These are phyloP conservation scores for Steatornis caripensis DNA, from an alignment of 2,113 vertebrate genomes.

Conservation along the genomic window DNA sequence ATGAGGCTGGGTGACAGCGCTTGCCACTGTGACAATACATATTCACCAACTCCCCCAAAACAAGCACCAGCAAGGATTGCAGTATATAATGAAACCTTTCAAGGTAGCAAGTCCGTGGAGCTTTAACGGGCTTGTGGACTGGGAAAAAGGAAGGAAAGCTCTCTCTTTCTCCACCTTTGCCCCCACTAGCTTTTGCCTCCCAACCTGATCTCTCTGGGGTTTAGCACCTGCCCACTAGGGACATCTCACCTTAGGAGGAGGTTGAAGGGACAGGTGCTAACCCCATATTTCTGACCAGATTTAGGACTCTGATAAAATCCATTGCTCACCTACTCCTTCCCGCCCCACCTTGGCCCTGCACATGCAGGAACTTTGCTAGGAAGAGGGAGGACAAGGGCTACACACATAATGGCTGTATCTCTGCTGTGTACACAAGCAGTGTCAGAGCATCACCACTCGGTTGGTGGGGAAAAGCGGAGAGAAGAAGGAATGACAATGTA, in stretches of 20 bases:
- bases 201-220: not conserved
- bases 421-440: no score
- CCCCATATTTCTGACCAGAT: fast-evolving
- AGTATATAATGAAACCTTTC: not conserved
- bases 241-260: not conserved
- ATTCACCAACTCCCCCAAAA: not conserved
- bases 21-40: not conserved
- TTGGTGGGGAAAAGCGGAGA: not conserved
- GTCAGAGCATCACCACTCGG: not conserved
- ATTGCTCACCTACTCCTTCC: not conserved
- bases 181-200: not conserved
- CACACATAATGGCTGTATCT: not conserved
- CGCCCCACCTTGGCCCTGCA: no score
- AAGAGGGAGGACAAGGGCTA: not conserved
- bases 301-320: not conserved
- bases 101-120: not conserved
- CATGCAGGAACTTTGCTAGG: not conserved
- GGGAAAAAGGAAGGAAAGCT: not conserved
- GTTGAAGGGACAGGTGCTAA: not conserved
- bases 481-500: not conserved
- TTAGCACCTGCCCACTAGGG: not conserved
- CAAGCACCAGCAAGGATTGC: not conserved
- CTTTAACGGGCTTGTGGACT: not conserved
- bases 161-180: not conserved
- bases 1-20: not conserved